These are phyloP conservation scores for Brachyistius frenatus DNA, from an alignment of 2,113 vertebrate species.

Conservation along the genomic window DNA sequence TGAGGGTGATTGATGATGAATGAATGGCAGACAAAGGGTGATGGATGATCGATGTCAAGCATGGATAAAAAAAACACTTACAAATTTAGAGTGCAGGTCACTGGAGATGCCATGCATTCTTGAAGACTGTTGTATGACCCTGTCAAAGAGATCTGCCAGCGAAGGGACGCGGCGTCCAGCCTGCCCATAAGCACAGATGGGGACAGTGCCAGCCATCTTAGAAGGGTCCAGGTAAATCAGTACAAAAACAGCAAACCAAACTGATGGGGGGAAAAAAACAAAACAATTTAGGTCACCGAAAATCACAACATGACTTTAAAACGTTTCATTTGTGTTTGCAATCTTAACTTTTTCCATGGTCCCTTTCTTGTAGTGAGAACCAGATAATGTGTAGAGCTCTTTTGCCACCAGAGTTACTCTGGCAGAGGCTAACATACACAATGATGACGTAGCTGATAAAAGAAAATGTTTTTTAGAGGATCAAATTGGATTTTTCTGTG, in stretches of 20 bases:
- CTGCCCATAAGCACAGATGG: slow-evolving; percentile 49
- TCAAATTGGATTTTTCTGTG: background rate
- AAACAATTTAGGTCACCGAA: background rate
- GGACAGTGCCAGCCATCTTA: slow-evolving; percentile 8
- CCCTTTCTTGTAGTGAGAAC: background rate
- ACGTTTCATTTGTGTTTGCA: background rate
- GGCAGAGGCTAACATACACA: background rate
- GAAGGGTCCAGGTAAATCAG: slow-evolving; percentile 61
- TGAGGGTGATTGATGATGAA: slow-evolving; percentile 43
- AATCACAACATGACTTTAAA: background rate
- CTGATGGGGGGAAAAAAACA: slow-evolving; percentile 11
- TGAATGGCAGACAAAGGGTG: slow-evolving; percentile 40
- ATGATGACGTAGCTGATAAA: slow-evolving; percentile 23
- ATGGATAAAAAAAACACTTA: slow-evolving; percentile 46
- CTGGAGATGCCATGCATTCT: slow-evolving; percentile 80
- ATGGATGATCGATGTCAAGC: slow-evolving; percentile 47
- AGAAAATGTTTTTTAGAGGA: slow-evolving; percentile 21
- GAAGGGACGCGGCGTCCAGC: slow-evolving; percentile 52
- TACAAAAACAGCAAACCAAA: slow-evolving; percentile 27
- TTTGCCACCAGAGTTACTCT: background rate
- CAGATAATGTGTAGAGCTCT: slow-evolving; percentile 14
- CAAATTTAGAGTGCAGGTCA: slow-evolving; percentile 77
- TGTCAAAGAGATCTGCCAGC: slow-evolving; percentile 77
- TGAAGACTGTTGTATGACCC: slow-evolving; percentile 81
- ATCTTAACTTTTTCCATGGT: slow-evolving; percentile 39